Conservation (phyloP, 1,140 invertebrate species). For the Aphelinus certus region DNA sequence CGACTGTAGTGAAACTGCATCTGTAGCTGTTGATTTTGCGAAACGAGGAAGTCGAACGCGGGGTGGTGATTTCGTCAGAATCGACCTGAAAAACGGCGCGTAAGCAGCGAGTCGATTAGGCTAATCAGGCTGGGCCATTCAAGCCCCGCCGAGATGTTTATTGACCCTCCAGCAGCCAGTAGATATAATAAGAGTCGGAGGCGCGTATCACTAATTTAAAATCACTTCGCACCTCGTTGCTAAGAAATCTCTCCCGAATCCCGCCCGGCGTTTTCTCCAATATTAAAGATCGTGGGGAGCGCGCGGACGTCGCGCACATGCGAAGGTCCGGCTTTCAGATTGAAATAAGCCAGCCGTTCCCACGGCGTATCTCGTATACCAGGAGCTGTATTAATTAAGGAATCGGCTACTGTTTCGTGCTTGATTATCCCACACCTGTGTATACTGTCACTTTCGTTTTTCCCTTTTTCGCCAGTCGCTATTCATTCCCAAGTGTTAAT, state of each 20-base stretch:
- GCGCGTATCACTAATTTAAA: slow-evolving; percentile 22
- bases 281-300: no score
- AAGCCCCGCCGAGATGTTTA: slow-evolving; percentile 16
- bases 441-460: no score
- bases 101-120: slow-evolving; percentile 16
- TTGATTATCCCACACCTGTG: no score
- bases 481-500: no score
- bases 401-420: no score
- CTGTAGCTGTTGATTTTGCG: no score
- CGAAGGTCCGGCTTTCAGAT: slow-evolving; percentile 1
- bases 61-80: slow-evolving; percentile 9
- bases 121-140: slow-evolving; percentile 27
- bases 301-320: no score
- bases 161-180: slow-evolving; percentile 13
- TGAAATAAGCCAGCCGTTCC: slow-evolving; percentile 12
- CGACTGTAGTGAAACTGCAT: no score
- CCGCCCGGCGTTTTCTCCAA: neutral
- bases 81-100: slow-evolving; percentile 20
- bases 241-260: slow-evolving; percentile 30
- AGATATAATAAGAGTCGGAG: neutral
- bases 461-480: no score
- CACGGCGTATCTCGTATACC: neutral
- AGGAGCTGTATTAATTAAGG: no score
- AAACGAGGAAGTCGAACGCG: slow-evolving; percentile 17
- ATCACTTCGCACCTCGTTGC: slow-evolving; percentile 38